phyloP scores from a whole-genome alignment of 2,888 invertebrate genomes.

The Crossocerus cetratus region DNA sequence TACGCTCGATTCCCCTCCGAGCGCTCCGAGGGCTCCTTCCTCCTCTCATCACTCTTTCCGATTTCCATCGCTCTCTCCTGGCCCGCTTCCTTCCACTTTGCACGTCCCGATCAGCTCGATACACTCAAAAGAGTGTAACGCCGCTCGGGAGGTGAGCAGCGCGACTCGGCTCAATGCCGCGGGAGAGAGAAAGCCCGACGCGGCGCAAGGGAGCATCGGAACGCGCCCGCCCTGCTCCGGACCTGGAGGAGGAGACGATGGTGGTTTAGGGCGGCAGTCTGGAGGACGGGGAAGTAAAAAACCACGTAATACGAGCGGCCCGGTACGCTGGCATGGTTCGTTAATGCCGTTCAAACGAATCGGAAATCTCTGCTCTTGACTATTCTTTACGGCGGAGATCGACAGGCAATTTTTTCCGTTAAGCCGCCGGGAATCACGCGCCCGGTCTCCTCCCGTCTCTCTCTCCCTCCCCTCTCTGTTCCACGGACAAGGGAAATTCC shows the following conservation, averaged over 20 bases:
- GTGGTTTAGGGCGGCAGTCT: background rate
- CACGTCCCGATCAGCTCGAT: conserved; percentile 50
- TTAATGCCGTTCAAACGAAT: conserved; percentile 42
- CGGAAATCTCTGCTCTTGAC: conserved; percentile 39
- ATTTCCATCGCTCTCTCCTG: conserved; percentile 14
- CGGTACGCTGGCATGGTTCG: conserved; percentile 19
- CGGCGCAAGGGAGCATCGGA: no score
- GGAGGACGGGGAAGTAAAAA: background rate
- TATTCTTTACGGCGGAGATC: conserved; percentile 35
- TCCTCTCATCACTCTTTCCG: background rate
- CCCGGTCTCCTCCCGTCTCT: background rate
- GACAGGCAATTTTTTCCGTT: conserved; percentile 54
- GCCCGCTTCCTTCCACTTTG: conserved; percentile 33
- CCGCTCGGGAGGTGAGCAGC: background rate
- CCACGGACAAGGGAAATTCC: no score
- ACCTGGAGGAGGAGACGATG: background rate
- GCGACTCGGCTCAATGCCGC: no score
- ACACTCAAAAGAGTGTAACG: conserved; percentile 5
- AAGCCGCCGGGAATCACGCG: conserved; percentile 24
- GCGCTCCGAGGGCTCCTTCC: no score
- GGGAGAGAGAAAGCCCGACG: no score
- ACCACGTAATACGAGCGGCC: conserved; percentile 12
- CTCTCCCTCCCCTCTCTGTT: no score
- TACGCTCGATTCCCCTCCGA: conserved; percentile 2
- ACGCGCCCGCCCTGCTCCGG: no score